Evolutionary conservation across 2,113 vertebrate species (phyloP).

Genomic region (Psophia crepitans): DNA sequence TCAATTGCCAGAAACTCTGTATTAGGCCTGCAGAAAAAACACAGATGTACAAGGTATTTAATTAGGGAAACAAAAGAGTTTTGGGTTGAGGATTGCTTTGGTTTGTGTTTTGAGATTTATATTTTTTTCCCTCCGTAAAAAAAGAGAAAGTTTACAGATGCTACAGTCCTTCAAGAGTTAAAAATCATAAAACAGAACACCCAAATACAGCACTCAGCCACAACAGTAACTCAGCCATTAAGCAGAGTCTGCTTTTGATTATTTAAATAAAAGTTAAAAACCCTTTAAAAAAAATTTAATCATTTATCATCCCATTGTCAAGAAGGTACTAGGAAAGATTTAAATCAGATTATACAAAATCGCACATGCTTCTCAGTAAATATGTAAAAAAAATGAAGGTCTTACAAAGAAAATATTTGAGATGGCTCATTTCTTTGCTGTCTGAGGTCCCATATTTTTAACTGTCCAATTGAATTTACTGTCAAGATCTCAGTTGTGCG

Average conservation of each 20-base stretch:
- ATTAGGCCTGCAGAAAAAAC: background rate
- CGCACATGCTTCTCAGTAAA: background rate
- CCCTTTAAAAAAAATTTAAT: background rate
- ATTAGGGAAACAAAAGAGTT: background rate
- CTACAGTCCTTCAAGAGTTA: background rate
- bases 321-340: background rate
- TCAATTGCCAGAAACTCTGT: background rate
- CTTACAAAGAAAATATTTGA: conserved; percentile 93
- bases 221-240: background rate
- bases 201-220: background rate
- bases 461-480: conserved; percentile 95
- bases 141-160: background rate
- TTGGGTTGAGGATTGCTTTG: background rate
- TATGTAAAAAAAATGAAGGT: background rate
- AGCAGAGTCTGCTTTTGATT: background rate
- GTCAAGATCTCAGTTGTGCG: conserved; percentile 93
- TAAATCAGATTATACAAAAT: background rate
- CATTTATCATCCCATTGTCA: background rate
- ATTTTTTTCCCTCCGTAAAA: background rate
- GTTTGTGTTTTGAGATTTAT: too few relatives aligned
- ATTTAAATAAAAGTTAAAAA: background rate
- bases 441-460: conserved; percentile 96
- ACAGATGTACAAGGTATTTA: background rate
- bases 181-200: background rate
- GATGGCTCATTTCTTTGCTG: conserved; percentile 89